These are phyloP conservation scores for Pangasius sanitwongsei DNA, from an alignment of 2,797 vertebrate species.

Conservation along the genomic window DNA sequence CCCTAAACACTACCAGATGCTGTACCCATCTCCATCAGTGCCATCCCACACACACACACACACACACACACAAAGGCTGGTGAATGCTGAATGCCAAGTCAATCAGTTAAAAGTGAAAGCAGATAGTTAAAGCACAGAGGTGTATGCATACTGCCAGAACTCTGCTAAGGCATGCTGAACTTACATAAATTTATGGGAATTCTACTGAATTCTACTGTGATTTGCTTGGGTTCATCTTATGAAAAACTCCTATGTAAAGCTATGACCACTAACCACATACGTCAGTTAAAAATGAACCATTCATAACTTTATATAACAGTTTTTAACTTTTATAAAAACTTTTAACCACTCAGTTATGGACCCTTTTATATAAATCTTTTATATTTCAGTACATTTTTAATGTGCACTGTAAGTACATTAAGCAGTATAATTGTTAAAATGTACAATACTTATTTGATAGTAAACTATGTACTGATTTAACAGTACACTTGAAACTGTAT, in stretches of 20 bases:
- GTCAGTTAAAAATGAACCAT: neutral
- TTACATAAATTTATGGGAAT: constrained; percentile 1
- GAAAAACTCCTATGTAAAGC: neutral
- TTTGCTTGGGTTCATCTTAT: neutral
- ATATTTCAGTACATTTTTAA: neutral
- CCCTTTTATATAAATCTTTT: neutral
- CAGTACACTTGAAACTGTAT: neutral
- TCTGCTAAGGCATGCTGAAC: neutral
- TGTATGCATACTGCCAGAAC: neutral
- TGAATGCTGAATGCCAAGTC: constrained; percentile 60
- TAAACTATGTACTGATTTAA: neutral
- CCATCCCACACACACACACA: constrained; percentile 45
- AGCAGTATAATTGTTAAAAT: neutral
- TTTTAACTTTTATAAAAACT: no score
- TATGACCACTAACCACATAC: neutral
- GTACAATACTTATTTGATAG: neutral
- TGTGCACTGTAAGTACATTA: neutral
- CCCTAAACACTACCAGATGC: constrained; percentile 74
- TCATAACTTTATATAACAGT: neutral
- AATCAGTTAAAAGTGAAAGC: constrained; percentile 69
- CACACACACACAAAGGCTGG: constrained; percentile 35
- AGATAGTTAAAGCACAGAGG: constrained; percentile 62
- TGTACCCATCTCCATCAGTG: constrained; percentile 62
- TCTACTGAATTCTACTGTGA: neutral
- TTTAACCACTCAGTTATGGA: neutral